Conservation (phyloP, 2,113 vertebrate genomes). For the Callospermophilus lateralis region DNA sequence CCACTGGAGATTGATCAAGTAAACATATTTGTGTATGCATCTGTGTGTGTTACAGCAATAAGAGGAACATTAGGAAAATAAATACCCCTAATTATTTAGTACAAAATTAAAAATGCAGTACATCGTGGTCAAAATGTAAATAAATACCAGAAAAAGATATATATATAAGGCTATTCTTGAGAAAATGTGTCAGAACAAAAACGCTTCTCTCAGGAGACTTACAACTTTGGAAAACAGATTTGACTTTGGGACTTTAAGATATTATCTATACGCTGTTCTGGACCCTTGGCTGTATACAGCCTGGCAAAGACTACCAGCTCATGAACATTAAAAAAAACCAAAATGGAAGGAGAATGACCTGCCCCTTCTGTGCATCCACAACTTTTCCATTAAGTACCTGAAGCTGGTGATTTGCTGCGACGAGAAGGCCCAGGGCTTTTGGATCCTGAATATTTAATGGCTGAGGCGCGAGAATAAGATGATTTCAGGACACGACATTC, state of each 20-base stretch:
- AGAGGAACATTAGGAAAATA: conserved; percentile 23
- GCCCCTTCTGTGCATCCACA: neutral
- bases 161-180: neutral
- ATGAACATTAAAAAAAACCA: neutral
- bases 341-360: neutral
- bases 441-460: conserved; percentile 87
- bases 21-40: neutral
- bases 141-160: neutral
- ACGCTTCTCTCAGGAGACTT: neutral
- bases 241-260: neutral
- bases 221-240: neutral
- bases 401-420: conserved; percentile 95
- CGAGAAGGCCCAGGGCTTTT: conserved; percentile 94
- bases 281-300: neutral
- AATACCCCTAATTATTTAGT: neutral
- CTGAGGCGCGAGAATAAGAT: conserved; percentile 90
- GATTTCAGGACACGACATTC: conserved; percentile 96
- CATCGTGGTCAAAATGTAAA: neutral
- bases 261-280: neutral
- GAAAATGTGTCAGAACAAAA: conserved; percentile 48
- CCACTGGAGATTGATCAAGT: neutral
- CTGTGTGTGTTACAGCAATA: neutral
- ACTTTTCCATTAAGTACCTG: conserved; percentile 88
- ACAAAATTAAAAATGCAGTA: conserved; percentile 21
- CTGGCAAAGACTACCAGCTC: too few relatives aligned